A percentile compares a stretch with the other conserved stretches of the same genome.
Evolutionary conservation across 2,797 vertebrate genomes (phyloP).

Genomic region (Gymnothorax reevesii): DNA sequence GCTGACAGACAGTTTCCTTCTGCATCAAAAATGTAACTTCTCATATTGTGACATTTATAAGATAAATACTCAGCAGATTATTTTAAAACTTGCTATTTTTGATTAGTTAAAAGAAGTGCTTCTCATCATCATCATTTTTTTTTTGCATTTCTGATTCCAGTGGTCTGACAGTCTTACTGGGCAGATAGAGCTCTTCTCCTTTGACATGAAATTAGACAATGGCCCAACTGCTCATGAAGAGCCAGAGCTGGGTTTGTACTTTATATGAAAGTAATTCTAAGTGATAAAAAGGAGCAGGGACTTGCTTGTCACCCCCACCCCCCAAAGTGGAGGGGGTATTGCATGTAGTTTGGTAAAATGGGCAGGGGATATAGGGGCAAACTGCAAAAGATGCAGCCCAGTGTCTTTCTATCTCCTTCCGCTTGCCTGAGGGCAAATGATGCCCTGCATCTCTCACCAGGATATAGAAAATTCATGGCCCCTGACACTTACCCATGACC

Average conservation of each 20-base stretch:
- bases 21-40: no score
- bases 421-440: neutral
- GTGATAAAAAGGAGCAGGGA: neutral
- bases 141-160: neutral
- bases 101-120: no score
- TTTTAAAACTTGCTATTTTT: no score
- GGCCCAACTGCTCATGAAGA: neutral
- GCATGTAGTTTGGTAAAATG: conserved; percentile 45
- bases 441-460: neutral
- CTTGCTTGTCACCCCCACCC: neutral
- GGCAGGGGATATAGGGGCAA: conserved; percentile 36
- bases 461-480: neutral
- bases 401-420: conserved; percentile 25
- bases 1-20: no score
- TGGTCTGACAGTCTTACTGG: neutral
- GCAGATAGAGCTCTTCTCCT: neutral
- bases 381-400: conserved; percentile 19
- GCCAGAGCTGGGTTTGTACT: neutral
- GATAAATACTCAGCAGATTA: no score
- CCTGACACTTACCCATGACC: conserved; percentile 37
- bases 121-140: no score
- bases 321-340: neutral
- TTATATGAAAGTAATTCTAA: conserved; percentile 1
- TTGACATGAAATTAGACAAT: neutral
- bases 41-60: no score